These are phyloP conservation scores for Cryptocephalus moraei DNA, from an alignment of 2,888 invertebrate species.

Conservation along the genomic window DNA sequence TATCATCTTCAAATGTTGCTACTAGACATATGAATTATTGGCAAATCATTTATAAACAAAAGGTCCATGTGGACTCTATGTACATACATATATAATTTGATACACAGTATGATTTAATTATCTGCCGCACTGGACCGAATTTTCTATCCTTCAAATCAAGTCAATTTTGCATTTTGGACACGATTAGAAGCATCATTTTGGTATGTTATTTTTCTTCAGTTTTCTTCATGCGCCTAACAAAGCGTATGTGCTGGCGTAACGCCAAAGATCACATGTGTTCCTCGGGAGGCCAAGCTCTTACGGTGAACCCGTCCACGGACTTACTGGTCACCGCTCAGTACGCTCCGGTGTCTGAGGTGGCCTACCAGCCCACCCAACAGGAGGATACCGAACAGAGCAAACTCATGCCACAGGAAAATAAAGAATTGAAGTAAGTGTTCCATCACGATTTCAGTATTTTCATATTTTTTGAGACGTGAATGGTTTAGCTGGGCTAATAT, in stretches of 20 bases:
- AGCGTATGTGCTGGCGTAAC: constrained; percentile 33
- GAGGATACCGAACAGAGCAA: constrained; percentile 62
- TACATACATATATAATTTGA: too few relatives aligned
- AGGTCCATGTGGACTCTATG: too few relatives aligned
- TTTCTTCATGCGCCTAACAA: constrained; percentile 30
- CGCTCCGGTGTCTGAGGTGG: constrained; percentile 62
- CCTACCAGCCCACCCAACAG: constrained; percentile 49
- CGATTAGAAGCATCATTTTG: too few relatives aligned
- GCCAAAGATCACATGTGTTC: constrained; percentile 41
- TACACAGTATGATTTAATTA: too few relatives aligned
- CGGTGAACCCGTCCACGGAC: constrained; percentile 67
- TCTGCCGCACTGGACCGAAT: too few relatives aligned
- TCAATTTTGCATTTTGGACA: too few relatives aligned
- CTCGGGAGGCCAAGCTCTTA: constrained; percentile 46
- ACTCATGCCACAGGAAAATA: constrained; percentile 59
- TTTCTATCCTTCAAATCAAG: too few relatives aligned
- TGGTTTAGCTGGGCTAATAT: too few relatives aligned
- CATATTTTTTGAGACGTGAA: too few relatives aligned
- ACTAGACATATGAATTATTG: too few relatives aligned
- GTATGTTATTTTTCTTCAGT: constrained; percentile 24
- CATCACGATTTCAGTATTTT: neutral
- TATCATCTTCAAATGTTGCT: too few relatives aligned
- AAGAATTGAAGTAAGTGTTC: constrained; percentile 54
- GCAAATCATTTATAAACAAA: too few relatives aligned
- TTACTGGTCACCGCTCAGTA: constrained; percentile 66